Evolutionary conservation across 2,888 invertebrate species (phyloP).

Genomic region (Hecatera dysodea): DNA sequence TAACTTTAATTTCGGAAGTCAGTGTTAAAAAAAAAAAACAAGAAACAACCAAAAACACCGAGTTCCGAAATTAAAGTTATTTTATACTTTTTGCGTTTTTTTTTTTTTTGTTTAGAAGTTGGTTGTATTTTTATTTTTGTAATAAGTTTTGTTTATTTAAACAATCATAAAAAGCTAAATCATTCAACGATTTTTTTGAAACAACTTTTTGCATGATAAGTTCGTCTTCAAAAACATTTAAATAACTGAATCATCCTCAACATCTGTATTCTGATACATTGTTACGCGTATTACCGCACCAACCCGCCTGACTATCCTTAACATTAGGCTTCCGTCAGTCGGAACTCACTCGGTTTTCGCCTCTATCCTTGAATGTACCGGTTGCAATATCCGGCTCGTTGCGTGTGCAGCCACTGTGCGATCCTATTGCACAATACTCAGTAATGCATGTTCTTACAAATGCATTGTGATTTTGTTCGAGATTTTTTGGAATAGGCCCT

Average conservation of each 20-base stretch:
- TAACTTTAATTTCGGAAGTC: no score
- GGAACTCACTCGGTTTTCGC: conserved; percentile 69
- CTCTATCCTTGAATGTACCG: conserved; percentile 64
- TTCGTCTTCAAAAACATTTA: neutral
- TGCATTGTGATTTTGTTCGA: conserved; percentile 11
- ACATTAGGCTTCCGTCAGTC: conserved; percentile 51
- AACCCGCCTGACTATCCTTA: conserved; percentile 44
- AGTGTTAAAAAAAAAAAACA: no score
- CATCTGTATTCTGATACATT: conserved; percentile 8
- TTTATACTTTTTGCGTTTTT: no score
- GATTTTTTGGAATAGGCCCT: conserved; percentile 8
- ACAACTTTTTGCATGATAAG: neutral
- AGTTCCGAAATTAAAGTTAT: no score
- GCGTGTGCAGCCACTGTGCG: conserved; percentile 70
- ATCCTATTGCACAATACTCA: conserved; percentile 66
- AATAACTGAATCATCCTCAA: conserved; percentile 5
- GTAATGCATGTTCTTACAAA: conserved; percentile 48
- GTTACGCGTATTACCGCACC: conserved; percentile 46
- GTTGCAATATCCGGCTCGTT: conserved; percentile 76
- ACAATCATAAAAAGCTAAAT: no score
- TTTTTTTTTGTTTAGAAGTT: no score
- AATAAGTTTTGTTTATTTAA: no score
- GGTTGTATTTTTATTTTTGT: no score
- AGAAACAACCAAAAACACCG: no score
- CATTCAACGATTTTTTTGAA: neutral